Conservation (phyloP, 2,888 invertebrate species). For the Heliconius erato region DNA sequence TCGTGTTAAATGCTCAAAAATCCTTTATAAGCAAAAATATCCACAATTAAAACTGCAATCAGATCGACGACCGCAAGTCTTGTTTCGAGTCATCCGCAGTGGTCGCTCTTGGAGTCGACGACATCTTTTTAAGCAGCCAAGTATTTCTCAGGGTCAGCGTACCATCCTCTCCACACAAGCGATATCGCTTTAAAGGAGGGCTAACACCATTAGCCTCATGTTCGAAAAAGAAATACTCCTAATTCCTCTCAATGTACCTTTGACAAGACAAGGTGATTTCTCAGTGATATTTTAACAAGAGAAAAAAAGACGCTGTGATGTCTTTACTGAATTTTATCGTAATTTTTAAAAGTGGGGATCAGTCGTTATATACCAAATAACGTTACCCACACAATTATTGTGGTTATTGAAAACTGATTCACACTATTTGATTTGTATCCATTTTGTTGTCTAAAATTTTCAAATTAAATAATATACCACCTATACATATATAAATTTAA, state of each 20-base stretch:
- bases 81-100: too few relatives aligned
- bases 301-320: neutral
- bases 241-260: too few relatives aligned
- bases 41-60: neutral
- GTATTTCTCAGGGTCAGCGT: too few relatives aligned
- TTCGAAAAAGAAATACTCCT: too few relatives aligned
- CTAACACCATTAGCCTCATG: too few relatives aligned
- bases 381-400: neutral
- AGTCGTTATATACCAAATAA: neutral
- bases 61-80: too few relatives aligned
- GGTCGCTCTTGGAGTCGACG: too few relatives aligned
- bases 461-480: neutral
- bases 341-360: neutral
- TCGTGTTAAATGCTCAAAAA: neutral
- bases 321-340: neutral
- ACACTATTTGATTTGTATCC: neutral
- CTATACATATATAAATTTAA: neutral
- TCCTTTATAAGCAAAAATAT: neutral
- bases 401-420: constrained; percentile 8
- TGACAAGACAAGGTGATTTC: too few relatives aligned
- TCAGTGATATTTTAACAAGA: neutral
- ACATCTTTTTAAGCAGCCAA: too few relatives aligned
- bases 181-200: too few relatives aligned
- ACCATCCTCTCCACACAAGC: too few relatives aligned
- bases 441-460: constrained; percentile 4